These are phyloP conservation scores for Folsomia candida DNA, from an alignment of 2,888 invertebrate species.

Conservation along the genomic window DNA sequence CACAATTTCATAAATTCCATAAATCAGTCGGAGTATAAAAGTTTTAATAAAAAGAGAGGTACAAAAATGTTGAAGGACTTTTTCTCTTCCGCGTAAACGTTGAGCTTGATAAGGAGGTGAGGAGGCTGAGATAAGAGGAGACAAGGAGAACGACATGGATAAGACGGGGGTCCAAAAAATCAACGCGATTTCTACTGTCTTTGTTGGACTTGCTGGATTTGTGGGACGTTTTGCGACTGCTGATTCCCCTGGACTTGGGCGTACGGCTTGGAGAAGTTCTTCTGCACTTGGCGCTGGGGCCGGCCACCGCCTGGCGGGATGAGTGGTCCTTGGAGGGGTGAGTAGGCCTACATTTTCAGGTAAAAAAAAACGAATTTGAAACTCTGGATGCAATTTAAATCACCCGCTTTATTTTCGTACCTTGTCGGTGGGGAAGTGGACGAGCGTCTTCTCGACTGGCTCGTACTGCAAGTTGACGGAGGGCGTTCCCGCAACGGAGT, in stretches of 20 bases:
- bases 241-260: not conserved
- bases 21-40: not conserved
- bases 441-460: slow-evolving; percentile 32
- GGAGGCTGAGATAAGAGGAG: too few species aligned
- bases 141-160: too few species aligned
- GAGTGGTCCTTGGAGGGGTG: slow-evolving; percentile 28
- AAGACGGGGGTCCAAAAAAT: too few species aligned
- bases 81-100: too few species aligned
- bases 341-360: slow-evolving; percentile 18
- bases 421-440: slow-evolving; percentile 39
- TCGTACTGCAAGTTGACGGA: slow-evolving; percentile 34
- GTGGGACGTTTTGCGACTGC: not conserved
- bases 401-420: too few species aligned
- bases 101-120: too few species aligned
- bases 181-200: too few species aligned
- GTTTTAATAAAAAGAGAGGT: not conserved
- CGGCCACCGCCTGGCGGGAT: slow-evolving; percentile 30
- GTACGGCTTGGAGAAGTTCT: slow-evolving; percentile 11
- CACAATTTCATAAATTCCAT: too few species aligned
- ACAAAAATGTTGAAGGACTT: not conserved
- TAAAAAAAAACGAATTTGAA: too few species aligned
- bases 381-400: too few species aligned
- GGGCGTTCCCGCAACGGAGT: slow-evolving; percentile 21
- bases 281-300: not conserved
- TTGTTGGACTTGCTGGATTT: not conserved